Base-by-base conservation (phyloP, 1,140 invertebrate genomes). In the Augochlora pura region DNA sequence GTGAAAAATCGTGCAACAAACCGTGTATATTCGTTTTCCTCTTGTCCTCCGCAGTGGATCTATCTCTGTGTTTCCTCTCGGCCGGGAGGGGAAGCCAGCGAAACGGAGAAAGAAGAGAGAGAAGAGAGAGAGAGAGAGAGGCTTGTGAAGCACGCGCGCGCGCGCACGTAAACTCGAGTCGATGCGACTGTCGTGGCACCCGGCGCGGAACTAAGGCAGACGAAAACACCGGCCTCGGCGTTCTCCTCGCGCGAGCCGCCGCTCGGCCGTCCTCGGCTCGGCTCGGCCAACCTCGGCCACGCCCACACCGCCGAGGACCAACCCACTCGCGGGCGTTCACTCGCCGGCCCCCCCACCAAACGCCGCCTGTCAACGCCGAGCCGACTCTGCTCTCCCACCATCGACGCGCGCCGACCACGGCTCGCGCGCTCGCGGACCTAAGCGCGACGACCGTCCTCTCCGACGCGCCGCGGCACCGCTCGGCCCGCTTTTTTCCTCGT, bases 141-240 rank as follows among this genome's bases (percentile, higher is more conserved):
- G 66, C 69, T n/a, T 57, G 59, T 57, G 72, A 83, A 79, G 83
- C 80, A 87, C 84, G 86, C 87, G 88, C 91, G 84, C 91, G 88
- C 91, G 88, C 88, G 88, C 88, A 84, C 85, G 82, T 84, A 60
- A 75, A 85, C 84, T 86, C 86, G 72, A 88, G 38, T 84, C 91
- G 92, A 92, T 93, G 86, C 91, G 90, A 91, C 92, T 92, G 80
- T 91, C 90, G 88, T 90, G 92, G 90, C 92, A 93, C 87, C 92
- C 92, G 90, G 91, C 92, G 91, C 91, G 92, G 84, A 92, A 93
- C 92, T 93, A 92, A 92, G 88, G 87, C 90, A 88, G 88, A 89
- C 85, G 88, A 90, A 91, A 90, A 90, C 89, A 92, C 88, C 81
- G 83, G 87, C 87, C 87, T 70, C 73, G 69, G 62, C 80, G 82